Evolutionary conservation across 2,797 vertebrate genomes (phyloP).

Genomic region (Brachymystax lenok): DNA sequence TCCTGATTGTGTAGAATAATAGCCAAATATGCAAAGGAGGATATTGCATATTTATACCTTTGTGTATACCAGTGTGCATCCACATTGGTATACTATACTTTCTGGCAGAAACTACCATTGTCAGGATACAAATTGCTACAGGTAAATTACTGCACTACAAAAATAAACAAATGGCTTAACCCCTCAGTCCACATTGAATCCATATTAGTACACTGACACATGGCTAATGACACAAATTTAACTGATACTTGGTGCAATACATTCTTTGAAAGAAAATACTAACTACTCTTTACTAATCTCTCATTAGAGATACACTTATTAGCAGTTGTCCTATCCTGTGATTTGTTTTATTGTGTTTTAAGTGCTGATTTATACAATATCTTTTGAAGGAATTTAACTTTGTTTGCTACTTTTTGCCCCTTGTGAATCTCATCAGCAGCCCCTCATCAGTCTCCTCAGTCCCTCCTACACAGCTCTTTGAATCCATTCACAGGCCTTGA

Average conservation of each 20-base stretch:
- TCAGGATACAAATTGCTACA: not conserved
- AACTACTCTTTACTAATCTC: not conserved
- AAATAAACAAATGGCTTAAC: too few species aligned
- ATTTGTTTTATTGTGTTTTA: not conserved
- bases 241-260: not conserved
- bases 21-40: not conserved
- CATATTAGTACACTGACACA: not conserved
- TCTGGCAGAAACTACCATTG: not conserved
- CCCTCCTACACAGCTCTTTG: conserved; percentile 48
- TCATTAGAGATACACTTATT: conserved; percentile 15
- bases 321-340: not conserved
- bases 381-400: not conserved
- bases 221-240: not conserved
- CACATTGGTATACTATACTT: not conserved
- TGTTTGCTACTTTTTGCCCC: not conserved
- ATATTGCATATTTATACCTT: too few species aligned
- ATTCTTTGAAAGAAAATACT: not conserved
- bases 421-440: not conserved
- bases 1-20: not conserved
- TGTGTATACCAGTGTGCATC: not conserved
- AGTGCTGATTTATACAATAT: not conserved
- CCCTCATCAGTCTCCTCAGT: conserved; percentile 34
- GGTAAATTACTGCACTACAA: not conserved
- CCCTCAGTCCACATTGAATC: too few species aligned
- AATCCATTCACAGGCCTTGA: conserved; percentile 46